Evolutionary conservation across 2,113 vertebrate genomes (phyloP).

Genomic region (Lepisosteus oculatus): DNA sequence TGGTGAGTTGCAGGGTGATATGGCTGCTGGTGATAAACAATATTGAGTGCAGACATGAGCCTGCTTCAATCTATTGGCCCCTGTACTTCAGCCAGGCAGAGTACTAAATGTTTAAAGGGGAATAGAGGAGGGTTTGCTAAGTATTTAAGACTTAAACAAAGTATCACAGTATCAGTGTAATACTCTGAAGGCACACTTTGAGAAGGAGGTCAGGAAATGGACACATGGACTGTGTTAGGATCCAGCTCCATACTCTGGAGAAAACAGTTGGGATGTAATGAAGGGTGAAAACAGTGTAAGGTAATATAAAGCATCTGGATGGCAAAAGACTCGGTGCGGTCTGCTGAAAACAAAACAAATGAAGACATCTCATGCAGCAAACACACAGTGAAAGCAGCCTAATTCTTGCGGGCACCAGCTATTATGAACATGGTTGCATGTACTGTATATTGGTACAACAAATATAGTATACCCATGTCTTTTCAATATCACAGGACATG

Average conservation of each 20-base stretch:
- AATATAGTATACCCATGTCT: no score
- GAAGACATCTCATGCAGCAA: conserved; percentile 19
- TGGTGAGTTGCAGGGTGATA: no score
- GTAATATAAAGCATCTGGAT: conserved; percentile 21
- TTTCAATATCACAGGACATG: no score
- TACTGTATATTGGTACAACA: neutral
- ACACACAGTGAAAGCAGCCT: conserved; percentile 20
- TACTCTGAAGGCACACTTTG: neutral
- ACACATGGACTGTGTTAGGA: neutral
- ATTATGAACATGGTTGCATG: neutral
- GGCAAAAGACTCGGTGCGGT: conserved; percentile 23
- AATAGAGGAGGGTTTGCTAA: neutral
- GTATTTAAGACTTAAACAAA: neutral
- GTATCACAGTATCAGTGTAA: neutral
- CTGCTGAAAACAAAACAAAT: conserved; percentile 25
- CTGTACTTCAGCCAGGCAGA: neutral
- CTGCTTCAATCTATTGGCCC: no score
- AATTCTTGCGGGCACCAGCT: conserved; percentile 3
- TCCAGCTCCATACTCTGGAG: conserved; percentile 14
- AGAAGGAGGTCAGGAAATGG: conserved; percentile 17
- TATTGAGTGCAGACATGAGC: no score
- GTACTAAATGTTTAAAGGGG: neutral
- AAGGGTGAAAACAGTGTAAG: conserved; percentile 16
- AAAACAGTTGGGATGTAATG: conserved; percentile 19
- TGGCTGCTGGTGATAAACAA: no score